A percentile compares a stretch with the other conserved stretches of the same genome.
Evolutionary conservation across 2,888 invertebrate species (phyloP).

Genomic region (Scrobipalpa atriplicella): DNA sequence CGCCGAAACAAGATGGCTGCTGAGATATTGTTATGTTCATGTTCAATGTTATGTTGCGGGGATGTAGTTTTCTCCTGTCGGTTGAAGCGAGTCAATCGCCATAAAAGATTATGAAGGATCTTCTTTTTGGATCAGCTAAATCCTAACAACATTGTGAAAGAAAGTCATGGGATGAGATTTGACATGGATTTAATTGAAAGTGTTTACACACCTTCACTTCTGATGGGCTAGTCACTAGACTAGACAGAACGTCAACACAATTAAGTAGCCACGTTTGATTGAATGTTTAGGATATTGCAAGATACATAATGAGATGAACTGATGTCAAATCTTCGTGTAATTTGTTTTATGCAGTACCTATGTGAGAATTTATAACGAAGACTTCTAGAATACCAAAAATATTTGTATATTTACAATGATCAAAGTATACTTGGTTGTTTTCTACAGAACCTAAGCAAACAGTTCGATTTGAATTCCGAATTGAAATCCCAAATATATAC

Average conservation of each 20-base stretch:
- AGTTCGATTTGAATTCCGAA: background rate
- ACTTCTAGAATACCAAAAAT: background rate
- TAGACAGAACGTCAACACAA: too few relatives aligned
- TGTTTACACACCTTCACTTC: too few relatives aligned
- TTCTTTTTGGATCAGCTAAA: background rate
- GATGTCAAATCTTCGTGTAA: too few relatives aligned
- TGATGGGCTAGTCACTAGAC: too few relatives aligned
- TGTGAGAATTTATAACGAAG: too few relatives aligned
- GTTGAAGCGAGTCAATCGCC: conserved; percentile 2
- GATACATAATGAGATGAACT: too few relatives aligned
- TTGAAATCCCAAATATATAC: conserved; percentile 2
- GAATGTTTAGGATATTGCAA: too few relatives aligned
- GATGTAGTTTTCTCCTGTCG: background rate
- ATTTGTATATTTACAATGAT: background rate
- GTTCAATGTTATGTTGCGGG: background rate
- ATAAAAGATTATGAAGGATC: background rate
- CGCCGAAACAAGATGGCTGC: conserved; percentile 5
- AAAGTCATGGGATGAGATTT: too few relatives aligned
- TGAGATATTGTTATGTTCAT: background rate
- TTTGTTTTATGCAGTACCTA: too few relatives aligned
- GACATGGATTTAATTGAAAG: too few relatives aligned
- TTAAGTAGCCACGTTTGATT: too few relatives aligned
- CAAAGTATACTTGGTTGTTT: background rate
- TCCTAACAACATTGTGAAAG: too few relatives aligned
- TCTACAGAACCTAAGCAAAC: conserved; percentile 10